Base-by-base conservation (phyloP, 2,888 invertebrate genomes). In the Exocentrus adspersus region DNA sequence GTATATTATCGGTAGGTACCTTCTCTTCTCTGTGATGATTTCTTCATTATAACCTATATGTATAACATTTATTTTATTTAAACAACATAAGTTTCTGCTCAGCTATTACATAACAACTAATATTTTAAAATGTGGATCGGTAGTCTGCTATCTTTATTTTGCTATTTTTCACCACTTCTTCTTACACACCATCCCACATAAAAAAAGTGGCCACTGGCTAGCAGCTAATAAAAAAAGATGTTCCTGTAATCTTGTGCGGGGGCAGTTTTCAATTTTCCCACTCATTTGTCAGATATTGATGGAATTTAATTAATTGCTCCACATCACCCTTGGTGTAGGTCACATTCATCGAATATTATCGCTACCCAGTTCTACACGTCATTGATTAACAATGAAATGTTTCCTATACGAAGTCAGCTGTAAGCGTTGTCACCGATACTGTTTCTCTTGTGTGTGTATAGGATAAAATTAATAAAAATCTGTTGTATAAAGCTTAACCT, bases 281-380 rank as follows among this genome's bases (percentile, higher is more conserved):
- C 7, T 42, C 21, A 42, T 42, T 14, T 53, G 21, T 21, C 42
- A 9, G 30, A 53, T 53, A 42, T 30, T 53, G 21, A 53, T 24
- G 53, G 53, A 53, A 53, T 53, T 41, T 41, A 53, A 42, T 53
- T 53, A 53, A 53, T 37, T 41, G 21, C 41, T 41, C 21, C 14
- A 9, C 53, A 19, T 41, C 14, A 41, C 42, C 42, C 41, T 12
- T 16, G 12, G 37, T 9, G 12, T 41, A 37, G 37, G 20, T 42
- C n/a, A 16, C 20, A 52, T 53, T 41, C 41, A 21, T 21, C 21
- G 14, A 41, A 41, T 41, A 20, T 21, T 41, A 53, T 53, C 42
- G 20, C 12, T 21, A 41, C 20, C 20, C 32, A 12, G 17, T 21
- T 19, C 21, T 37, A 19, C 20, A 41, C 42, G 21, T 53, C 53